Conservation (phyloP, 2,888 invertebrate genomes). For the Tuta absoluta region DNA sequence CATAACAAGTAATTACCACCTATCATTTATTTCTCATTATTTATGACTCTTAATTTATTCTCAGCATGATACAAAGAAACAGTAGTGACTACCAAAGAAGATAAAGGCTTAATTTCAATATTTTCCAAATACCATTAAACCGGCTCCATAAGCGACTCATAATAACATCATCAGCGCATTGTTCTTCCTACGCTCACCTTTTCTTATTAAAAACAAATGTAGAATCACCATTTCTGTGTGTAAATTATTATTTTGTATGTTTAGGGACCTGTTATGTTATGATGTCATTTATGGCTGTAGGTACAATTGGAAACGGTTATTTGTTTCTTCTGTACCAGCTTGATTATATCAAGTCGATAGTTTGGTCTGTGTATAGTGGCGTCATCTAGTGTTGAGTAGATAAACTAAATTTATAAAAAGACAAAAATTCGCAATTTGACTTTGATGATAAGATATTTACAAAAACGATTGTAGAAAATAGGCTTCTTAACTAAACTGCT, state of each 20-base stretch:
- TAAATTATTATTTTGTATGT: constrained; percentile 18
- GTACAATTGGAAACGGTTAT: not conserved
- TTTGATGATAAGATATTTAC: too few species aligned
- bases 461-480: too few species aligned
- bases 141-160: constrained; percentile 5
- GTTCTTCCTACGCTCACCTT: constrained; percentile 16
- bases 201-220: constrained; percentile 20
- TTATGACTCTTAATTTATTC: too few species aligned
- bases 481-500: too few species aligned
- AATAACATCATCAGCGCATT: constrained; percentile 17
- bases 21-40: too few species aligned
- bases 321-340: not conserved
- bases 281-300: constrained; percentile 46
- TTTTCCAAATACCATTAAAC: constrained; percentile 6
- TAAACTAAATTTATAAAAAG: not conserved
- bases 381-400: constrained; percentile 56
- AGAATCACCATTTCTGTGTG: constrained; percentile 7
- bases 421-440: too few species aligned
- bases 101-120: constrained; percentile 17
- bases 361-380: constrained; percentile 38
- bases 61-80: not conserved
- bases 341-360: too few species aligned
- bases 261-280: constrained; percentile 39
- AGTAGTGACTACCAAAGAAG: not conserved
- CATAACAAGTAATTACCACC: too few species aligned